Conservation (phyloP, 2,888 invertebrate genomes). For the Brenthis hecate region DNA sequence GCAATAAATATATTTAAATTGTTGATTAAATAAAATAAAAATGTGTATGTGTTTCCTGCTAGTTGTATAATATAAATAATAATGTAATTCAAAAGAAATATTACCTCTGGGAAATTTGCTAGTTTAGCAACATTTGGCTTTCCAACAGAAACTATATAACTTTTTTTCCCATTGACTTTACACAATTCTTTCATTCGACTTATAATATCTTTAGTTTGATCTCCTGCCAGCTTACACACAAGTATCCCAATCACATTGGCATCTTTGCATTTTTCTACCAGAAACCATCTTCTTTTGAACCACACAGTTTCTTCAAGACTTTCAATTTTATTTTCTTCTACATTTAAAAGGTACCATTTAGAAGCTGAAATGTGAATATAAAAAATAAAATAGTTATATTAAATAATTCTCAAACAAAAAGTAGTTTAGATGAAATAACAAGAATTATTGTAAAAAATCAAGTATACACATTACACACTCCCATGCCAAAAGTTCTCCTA, state of each 20-base stretch:
- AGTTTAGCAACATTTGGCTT: slow-evolving; percentile 97
- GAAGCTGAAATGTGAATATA: slow-evolving; percentile 62
- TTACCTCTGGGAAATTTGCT: slow-evolving; percentile 95
- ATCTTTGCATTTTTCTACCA: slow-evolving; percentile 96
- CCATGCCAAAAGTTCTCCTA: too few relatives aligned
- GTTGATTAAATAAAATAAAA: too few relatives aligned
- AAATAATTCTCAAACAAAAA: not conserved
- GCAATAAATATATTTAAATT: too few relatives aligned
- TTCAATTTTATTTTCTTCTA: slow-evolving; percentile 63
- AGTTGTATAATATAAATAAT: not conserved
- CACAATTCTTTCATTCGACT: slow-evolving; percentile 88
- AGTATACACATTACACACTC: too few relatives aligned
- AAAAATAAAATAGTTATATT: slow-evolving; percentile 3
- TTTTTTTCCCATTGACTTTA: slow-evolving; percentile 90
- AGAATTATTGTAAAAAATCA: not conserved
- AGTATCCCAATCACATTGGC: slow-evolving; percentile 93
- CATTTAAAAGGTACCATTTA: slow-evolving; percentile 83
- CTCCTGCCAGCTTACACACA: slow-evolving; percentile 94
- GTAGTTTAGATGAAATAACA: not conserved
- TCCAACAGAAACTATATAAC: slow-evolving; percentile 95
- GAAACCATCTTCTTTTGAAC: slow-evolving; percentile 90
- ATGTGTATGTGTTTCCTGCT: too few relatives aligned
- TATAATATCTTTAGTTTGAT: slow-evolving; percentile 89
- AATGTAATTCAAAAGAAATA: not conserved
- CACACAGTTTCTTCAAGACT: slow-evolving; percentile 72